A percentile compares a stretch with the other conserved stretches of the same genome.
These are phyloP conservation scores for Macaria notata DNA, from an alignment of 2,888 invertebrate species.

Conservation along the genomic window DNA sequence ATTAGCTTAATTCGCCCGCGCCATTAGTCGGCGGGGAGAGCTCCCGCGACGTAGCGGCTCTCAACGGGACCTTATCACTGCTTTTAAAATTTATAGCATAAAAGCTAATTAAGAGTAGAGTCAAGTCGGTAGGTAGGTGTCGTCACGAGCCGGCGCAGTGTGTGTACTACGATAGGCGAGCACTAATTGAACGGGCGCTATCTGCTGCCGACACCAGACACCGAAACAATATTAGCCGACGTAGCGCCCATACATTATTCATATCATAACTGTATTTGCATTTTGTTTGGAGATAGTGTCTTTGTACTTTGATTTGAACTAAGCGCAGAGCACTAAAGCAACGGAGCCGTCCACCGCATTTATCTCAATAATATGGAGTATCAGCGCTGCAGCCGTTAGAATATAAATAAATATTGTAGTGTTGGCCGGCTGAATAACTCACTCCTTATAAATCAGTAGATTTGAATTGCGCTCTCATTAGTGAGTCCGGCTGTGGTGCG, in stretches of 20 bases:
- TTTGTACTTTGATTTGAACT: constrained; percentile 19
- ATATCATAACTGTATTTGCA: constrained; percentile 23
- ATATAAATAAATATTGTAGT: constrained; percentile 71
- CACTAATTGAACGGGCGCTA: constrained; percentile 70
- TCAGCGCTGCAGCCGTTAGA: constrained; percentile 53
- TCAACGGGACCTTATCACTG: constrained; percentile 73
- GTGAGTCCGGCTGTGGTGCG: constrained; percentile 68
- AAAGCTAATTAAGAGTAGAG: constrained; percentile 74
- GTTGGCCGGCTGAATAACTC: constrained; percentile 68
- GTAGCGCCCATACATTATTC: constrained; percentile 19
- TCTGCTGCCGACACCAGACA: constrained; percentile 60
- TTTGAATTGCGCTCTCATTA: constrained; percentile 80
- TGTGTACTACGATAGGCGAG: constrained; percentile 60
- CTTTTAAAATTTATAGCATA: constrained; percentile 75
- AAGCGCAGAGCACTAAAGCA: constrained; percentile 1
- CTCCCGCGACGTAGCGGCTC: constrained; percentile 32
- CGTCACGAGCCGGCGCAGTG: constrained; percentile 62
- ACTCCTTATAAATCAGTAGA: constrained; percentile 79
- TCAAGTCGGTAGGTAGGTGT: constrained; percentile 57
- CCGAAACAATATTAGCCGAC: constrained; percentile 57
- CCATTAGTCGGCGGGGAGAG: constrained; percentile 54
- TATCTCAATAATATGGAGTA: constrained; percentile 46
- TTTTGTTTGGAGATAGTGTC: constrained; percentile 11
- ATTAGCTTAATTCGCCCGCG: constrained; percentile 67
- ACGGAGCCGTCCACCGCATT: constrained; percentile 3